A percentile compares a stretch with the other conserved stretches of the same genome.
Evolutionary conservation across 2,888 invertebrate genomes (phyloP).

Genomic region (Choristoneura rosaceana): DNA sequence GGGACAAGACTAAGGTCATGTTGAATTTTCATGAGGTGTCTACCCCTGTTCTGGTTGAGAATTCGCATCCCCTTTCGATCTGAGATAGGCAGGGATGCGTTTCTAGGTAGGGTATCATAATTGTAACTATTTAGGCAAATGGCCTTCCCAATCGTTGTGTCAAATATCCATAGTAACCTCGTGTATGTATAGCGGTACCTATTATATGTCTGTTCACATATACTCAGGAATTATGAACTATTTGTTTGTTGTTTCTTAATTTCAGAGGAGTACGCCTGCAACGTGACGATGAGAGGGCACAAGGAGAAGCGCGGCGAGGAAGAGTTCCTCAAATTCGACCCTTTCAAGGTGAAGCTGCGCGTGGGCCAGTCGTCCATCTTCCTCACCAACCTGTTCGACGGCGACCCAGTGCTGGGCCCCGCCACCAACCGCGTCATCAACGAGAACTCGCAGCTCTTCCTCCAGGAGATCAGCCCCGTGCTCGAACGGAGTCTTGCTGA

Average conservation of each 20-base stretch:
- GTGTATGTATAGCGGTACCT: too few relatives aligned
- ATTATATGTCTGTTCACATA: too few relatives aligned
- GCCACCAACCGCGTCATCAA: constrained; percentile 89
- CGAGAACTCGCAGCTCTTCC: constrained; percentile 87
- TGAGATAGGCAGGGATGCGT: too few relatives aligned
- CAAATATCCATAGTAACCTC: too few relatives aligned
- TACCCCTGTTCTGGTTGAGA: too few relatives aligned
- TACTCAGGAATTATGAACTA: not conserved
- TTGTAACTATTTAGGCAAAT: too few relatives aligned
- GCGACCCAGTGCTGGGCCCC: constrained; percentile 87
- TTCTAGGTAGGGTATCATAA: too few relatives aligned
- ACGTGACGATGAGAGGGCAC: constrained; percentile 87
- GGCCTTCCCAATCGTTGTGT: too few relatives aligned
- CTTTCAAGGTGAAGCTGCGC: constrained; percentile 86
- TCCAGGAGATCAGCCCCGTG: constrained; percentile 89
- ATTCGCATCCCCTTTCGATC: too few relatives aligned
- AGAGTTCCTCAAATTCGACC: constrained; percentile 87
- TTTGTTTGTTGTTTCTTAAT: constrained; percentile 44
- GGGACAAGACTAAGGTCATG: too few relatives aligned
- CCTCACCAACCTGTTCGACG: constrained; percentile 88
- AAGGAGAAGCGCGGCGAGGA: constrained; percentile 84
- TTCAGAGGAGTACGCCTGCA: constrained; percentile 88
- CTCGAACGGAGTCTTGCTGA: constrained; percentile 87
- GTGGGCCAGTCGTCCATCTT: constrained; percentile 86
- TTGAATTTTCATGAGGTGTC: too few relatives aligned